Evolutionary conservation across 2,888 invertebrate genomes (phyloP), one percentile per base, ranked within the genome.

Genomic region (Nomada flava): DNA sequence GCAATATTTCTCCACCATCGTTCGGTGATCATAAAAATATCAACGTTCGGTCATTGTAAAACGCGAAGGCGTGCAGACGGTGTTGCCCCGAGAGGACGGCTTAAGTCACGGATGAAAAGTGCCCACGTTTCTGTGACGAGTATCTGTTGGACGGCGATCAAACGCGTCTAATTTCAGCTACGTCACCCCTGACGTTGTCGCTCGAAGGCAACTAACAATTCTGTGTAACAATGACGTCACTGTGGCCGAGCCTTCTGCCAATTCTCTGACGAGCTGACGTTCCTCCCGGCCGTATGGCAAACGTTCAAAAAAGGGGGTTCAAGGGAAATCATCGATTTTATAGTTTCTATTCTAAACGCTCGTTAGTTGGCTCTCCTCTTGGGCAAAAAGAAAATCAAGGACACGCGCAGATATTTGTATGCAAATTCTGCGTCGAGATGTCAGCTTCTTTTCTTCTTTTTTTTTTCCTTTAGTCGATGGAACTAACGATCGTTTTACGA

Each of bases 101-200:
- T 2, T 20, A 55, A 18, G 3, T 18, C 53, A n/a, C 42, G 60
- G 13, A 3, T 5, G 20, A 55, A 65, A 64, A 53, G 18, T 42
- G n/a, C 10, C 13, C 11, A 10, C 11, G 10, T 5, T 11, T 15
- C 15, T n/a, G 36, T 23, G 72, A 44, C 42, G 55, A 55, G 18
- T 36, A 5, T 60, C 7, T n/a, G 20, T 73, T 73, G 73, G 73
- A 73, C 18, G 3, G 0, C 13, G 52, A 65, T 74, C 75, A 77
- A 74, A 74, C 57, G 52, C 59, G 74, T 65, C 52, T 59, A 74
- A 59, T 64, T 59, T 59, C 50, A 20, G 26, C 76, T 47, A 65
- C 76, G 76, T 74, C 76, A 74, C 20, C 64, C 13, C 50, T 76
- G 76, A 76, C 76, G 76, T 57, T 50, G 9, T 2, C 59, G 10